phyloP scores from a whole-genome alignment of 2,113 vertebrate genomes.

The Gavia stellata region DNA sequence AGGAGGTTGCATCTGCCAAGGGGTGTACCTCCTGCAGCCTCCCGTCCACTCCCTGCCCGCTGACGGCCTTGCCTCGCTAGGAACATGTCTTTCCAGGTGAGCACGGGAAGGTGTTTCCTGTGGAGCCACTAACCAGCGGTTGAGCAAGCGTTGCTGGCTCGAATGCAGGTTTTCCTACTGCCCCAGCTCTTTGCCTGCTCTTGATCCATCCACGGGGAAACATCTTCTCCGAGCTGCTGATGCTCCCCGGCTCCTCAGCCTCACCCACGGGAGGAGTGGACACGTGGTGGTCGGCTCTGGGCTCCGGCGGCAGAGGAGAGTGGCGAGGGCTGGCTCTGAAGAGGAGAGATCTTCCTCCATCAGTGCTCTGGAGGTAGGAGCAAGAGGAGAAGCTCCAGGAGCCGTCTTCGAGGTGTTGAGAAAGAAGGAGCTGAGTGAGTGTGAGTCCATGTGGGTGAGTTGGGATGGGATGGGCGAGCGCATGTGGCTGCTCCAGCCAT shows the following conservation, averaged over 20 bases:
- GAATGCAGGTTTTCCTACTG: background rate
- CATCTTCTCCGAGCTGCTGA: background rate
- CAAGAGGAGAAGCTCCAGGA: background rate
- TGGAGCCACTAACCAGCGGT: conserved; percentile 38
- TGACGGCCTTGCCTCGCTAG: background rate
- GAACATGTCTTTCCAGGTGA: conserved; percentile 45
- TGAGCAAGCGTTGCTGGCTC: background rate
- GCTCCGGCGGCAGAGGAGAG: rapidly evolving
- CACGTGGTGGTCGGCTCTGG: background rate
- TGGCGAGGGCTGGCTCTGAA: background rate
- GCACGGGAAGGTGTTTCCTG: conserved; percentile 20
- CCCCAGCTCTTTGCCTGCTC: background rate
- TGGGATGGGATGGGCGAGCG: rapidly evolving
- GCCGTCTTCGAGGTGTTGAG: background rate
- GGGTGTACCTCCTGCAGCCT: background rate
- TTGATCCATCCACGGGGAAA: background rate
- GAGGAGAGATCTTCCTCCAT: background rate
- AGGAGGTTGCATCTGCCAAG: background rate
- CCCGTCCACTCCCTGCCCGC: background rate
- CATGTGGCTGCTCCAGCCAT: background rate
- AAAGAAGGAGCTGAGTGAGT: background rate
- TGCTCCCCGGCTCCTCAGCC: background rate
- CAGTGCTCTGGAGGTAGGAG: background rate
- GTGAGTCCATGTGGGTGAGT: background rate
- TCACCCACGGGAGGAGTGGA: background rate